Evolutionary conservation across 1,140 invertebrate genomes (phyloP).

Genomic region (Heliconius himera): DNA sequence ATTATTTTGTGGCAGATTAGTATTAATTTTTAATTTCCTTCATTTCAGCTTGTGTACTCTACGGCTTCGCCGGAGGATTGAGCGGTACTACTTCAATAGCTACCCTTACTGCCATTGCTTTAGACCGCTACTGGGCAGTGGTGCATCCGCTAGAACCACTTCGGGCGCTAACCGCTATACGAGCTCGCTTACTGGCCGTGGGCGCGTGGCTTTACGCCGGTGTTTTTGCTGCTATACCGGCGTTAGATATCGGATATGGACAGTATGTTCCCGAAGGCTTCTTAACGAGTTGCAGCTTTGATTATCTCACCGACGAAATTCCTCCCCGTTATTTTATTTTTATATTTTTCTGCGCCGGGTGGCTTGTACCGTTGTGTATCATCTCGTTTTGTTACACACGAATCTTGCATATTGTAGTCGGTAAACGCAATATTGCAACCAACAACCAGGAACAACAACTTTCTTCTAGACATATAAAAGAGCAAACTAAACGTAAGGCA

Average conservation of each 20-base stretch:
- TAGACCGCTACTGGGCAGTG: constrained; percentile 88
- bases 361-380: constrained; percentile 85
- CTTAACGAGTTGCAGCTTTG: constrained; percentile 91
- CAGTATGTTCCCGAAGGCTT: constrained; percentile 90
- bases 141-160: constrained; percentile 86
- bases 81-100: constrained; percentile 88
- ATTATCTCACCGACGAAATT: constrained; percentile 85
- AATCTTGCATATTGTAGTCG: constrained; percentile 85
- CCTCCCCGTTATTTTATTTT: constrained; percentile 85
- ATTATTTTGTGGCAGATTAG: not conserved
- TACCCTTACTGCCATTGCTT: constrained; percentile 86
- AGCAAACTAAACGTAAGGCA: constrained; percentile 85
- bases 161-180: constrained; percentile 82
- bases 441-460: constrained; percentile 69
- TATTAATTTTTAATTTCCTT: not conserved
- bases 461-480: constrained; percentile 81
- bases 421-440: constrained; percentile 70
- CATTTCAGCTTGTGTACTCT: constrained; percentile 85
- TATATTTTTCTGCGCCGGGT: constrained; percentile 86
- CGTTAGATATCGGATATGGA: constrained; percentile 86
- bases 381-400: constrained; percentile 88
- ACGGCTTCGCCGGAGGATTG: constrained; percentile 87
- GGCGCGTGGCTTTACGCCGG: constrained; percentile 88
- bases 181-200: constrained; percentile 84
- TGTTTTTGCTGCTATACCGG: constrained; percentile 85